Base-by-base conservation (phyloP, 2,113 vertebrate species). In the Ploceus nigricollis region DNA sequence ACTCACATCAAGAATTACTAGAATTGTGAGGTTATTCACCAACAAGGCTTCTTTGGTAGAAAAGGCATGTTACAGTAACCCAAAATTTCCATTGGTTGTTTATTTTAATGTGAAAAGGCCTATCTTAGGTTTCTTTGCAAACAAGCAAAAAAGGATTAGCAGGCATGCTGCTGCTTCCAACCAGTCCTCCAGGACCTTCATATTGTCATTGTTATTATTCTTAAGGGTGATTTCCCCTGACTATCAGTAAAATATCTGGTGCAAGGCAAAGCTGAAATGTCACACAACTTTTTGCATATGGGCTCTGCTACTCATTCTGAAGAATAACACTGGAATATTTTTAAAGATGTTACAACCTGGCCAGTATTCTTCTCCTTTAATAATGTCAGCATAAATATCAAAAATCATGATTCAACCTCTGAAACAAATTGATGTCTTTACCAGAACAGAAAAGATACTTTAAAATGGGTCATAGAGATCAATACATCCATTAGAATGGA, bases 331-430 rank as follows among this genome's bases (percentile, higher is more conserved):
- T 1, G 9, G 89, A 97, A 93, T 87, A 70, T 44, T 94, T 69
- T 93, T 92, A 96, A 95, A 93, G 45, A 56, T 73, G 79, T 72
- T 72, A 51, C 77, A 68, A 77, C 30, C 45, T 89, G 93, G 39
- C 37, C 82, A 82, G 31, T 60, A 81, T 91, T 81, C 39, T 70
- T 94, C 57, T 48, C 82, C 80, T 92, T 94, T n/a, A 42, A 37
- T 64, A 90, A 96, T 86, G 84, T 96, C 82, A 96, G 58, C 61
- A 77, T 73, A 61, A 39, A 78, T 81, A 66, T 53, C 69, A 95
- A 96, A 97, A 96, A 82, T 60, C 23, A 80, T 95, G 93, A 97
- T 79, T 97, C 94, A 94, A 39, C 30, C 35, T 69, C 60, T 81
- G 86, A 96, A 95, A 93, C 44, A 96, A 95, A 93, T 24, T 5